Base-by-base conservation (phyloP, 1,140 invertebrate species). In the Meloidogyne chitwoodi region DNA sequence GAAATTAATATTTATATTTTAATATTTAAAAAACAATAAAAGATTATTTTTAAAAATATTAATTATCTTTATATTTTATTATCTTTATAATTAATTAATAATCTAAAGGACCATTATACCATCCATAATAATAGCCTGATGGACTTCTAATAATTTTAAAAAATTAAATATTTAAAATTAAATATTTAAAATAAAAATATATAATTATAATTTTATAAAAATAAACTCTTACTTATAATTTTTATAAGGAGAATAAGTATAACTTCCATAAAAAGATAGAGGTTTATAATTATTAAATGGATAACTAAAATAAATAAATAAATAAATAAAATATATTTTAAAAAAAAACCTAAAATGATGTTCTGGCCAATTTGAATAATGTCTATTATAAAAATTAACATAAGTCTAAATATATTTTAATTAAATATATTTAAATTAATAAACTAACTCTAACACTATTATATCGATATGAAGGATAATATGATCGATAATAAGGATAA, bases 321-420 rank as follows among this genome's bases (percentile, higher is more conserved):
- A 34, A 6, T 48, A 56, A 70, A 44, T 34, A 38, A 62, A 29
- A 19, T 31, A 38, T 61, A 24, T 73, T n/a, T 22, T 14, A 24
- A n/a, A 14, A 72, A 31, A 14, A 29, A 14, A 73, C 71, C 61
- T 73, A 64, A 73, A 73, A 63, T 73, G 71, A 38, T 73, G 71
- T 34, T 73, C 71, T 61, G 71, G 71, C 71, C 71, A 73, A 63
- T 73, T 73, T 16, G 71, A 63, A 34, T 64, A 73, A 31, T 73
- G 71, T 56, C 56, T 27, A 64, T 73, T 26, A 31, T 73, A 73
- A 64, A 27, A 26, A 63, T 34, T 64, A 38, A 64, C 56, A 63
- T 73, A 73, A 12, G 56, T 63, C 71, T 73, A 63, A 19, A 27
- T n/a, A 68, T 38, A n/a, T 72, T 72, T 44, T 63, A 27, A 22